Conservation (phyloP, 2,113 vertebrate species). For the Ibidorhyncha struthersii region DNA sequence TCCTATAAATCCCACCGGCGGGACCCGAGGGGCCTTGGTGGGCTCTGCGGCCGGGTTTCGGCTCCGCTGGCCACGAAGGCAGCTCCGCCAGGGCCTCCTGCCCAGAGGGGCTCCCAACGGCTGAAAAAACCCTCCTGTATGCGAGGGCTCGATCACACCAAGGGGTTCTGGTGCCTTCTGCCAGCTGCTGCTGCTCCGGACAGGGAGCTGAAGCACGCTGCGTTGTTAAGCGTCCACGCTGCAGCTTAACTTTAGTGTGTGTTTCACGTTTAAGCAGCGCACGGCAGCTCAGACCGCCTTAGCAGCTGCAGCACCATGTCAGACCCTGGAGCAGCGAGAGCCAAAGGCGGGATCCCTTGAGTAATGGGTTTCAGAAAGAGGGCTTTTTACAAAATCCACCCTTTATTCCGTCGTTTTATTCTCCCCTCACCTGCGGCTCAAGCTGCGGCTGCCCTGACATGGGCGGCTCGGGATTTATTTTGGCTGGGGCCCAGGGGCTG, state of each 20-base stretch:
- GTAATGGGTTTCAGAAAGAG: neutral
- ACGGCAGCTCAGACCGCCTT: fast-evolving
- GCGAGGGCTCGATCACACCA: fast-evolving
- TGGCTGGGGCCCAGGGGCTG: neutral
- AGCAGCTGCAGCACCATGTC: fast-evolving
- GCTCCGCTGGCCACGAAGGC: fast-evolving
- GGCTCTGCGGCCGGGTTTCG: no score
- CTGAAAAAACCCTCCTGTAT: no score
- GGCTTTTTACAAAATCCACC: neutral
- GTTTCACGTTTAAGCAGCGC: fast-evolving
- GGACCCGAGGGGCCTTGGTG: fast-evolving
- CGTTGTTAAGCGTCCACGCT: fast-evolving
- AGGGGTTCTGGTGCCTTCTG: fast-evolving
- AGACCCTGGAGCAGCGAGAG: fast-evolving
- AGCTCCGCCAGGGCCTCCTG: fast-evolving
- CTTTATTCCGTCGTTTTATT: neutral
- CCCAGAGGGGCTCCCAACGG: neutral
- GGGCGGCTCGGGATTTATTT: neutral
- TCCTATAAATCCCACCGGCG: fast-evolving
- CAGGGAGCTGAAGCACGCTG: fast-evolving
- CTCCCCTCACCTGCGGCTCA: neutral
- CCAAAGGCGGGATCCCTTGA: neutral
- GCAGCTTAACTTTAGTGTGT: fast-evolving
- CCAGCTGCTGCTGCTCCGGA: fast-evolving
- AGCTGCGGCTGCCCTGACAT: neutral